These are phyloP conservation scores for Amphilophus citrinellus DNA, from an alignment of 2,113 vertebrate genomes.

Conservation along the genomic window DNA sequence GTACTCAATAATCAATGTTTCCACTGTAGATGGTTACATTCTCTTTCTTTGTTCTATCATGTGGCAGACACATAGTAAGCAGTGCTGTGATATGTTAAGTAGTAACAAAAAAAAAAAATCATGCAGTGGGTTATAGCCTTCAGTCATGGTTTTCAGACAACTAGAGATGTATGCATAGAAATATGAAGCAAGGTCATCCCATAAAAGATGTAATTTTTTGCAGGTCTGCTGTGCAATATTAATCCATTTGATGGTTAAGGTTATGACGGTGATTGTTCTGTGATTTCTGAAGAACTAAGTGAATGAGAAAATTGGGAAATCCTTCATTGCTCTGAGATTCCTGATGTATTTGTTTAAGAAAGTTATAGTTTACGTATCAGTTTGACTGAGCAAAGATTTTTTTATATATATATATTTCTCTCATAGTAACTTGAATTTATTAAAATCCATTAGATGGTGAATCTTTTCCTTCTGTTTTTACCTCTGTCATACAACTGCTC, in stretches of 20 bases:
- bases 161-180: too few relatives aligned
- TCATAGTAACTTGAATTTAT: not conserved
- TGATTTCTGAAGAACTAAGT: too few relatives aligned
- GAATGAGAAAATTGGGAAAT: too few relatives aligned
- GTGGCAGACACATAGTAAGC: not conserved
- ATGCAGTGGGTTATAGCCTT: too few relatives aligned
- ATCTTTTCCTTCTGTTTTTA: constrained; percentile 1
- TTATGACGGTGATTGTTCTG: too few relatives aligned
- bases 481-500: constrained; percentile 21
- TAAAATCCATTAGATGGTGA: not conserved
- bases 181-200: not conserved
- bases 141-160: too few relatives aligned
- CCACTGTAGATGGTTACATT: not conserved
- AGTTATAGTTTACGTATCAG: not conserved
- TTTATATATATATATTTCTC: not conserved
- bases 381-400: not conserved
- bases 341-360: too few relatives aligned
- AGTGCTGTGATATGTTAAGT: not conserved
- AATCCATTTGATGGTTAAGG: too few relatives aligned
- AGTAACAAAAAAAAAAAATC: too few relatives aligned
- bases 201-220: too few relatives aligned
- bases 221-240: too few relatives aligned
- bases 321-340: too few relatives aligned
- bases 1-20: constrained; percentile 26
- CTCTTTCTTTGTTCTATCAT: not conserved